Evolutionary conservation across 2,113 vertebrate genomes (phyloP), one percentile per base, ranked within the genome.

Genomic region (Formicarius rufipectus): DNA sequence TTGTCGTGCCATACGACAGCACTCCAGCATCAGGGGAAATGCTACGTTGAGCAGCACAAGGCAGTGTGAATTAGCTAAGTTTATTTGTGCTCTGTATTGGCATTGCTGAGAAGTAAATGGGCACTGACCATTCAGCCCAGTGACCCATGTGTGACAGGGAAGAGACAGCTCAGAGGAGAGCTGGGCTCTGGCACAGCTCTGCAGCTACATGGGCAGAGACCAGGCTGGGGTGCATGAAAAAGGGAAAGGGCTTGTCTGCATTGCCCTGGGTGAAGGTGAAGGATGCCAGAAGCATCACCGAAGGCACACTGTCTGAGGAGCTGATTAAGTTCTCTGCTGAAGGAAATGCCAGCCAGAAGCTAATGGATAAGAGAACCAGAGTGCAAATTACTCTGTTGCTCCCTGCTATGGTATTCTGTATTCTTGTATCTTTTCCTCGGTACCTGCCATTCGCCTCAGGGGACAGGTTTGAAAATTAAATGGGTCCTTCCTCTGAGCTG

Each of bases 401-500:
- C 69, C 86, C 93, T 84, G 83, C 44, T 59, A 72, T 21, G 76
- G 44, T 64, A 16, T 95, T 93, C 79, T 58, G 44, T 68, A 12
- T 95, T 94, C 79, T 58, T 87, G 80, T 92, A 40, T 84, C 85
- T 93, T 95, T 2, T 1, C 90, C 85, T 88, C 79, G 40, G 83
- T 93, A 75, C 44, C 92, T 94, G 79, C 40, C 3, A 0, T 1
- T 86, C 52, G 72, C 86, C 90, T 89, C 64, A 0, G 76, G 88
- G 64, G 88, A 92, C 75, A 66, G 44, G 47, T 47, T 88, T 77
- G 72, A 49, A 87, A 93, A 86, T 88, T 95, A 95, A 94, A 96
- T 49, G 60, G 47, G 31, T 60, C 73, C 23, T 87, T 93, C 50
- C 67, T 80, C 55, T 44, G 47, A 94, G 90, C 67, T 76, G 14